These are phyloP conservation scores for Ptychochromis oligacanthus DNA, from an alignment of 2,113 vertebrate species.

Conservation along the genomic window DNA sequence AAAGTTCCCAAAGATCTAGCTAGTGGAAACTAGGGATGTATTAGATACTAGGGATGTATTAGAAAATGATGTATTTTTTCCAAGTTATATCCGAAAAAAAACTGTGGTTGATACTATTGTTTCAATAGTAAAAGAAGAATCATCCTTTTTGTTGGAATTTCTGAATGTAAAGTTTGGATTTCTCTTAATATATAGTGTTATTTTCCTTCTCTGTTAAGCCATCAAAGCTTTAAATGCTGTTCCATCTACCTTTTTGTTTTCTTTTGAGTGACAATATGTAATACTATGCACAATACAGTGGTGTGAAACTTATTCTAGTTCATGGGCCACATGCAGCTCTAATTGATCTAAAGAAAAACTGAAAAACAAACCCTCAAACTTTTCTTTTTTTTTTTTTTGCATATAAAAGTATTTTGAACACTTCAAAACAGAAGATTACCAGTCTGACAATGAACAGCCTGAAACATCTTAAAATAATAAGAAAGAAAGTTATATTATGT, in stretches of 20 bases:
- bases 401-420: too few relatives aligned
- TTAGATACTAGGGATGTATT: neutral
- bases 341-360: too few relatives aligned
- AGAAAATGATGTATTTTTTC: neutral
- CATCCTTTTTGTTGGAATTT: neutral
- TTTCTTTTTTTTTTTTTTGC: too few relatives aligned
- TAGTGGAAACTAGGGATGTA: neutral
- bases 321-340: too few relatives aligned
- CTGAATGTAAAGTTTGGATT: too few relatives aligned
- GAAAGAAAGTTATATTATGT: too few relatives aligned
- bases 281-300: neutral
- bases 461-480: too few relatives aligned
- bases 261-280: too few relatives aligned
- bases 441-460: too few relatives aligned
- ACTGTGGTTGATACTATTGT: neutral
- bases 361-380: too few relatives aligned
- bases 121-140: neutral
- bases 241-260: neutral
- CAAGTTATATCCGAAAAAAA: neutral
- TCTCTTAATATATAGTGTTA: neutral
- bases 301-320: accelerated
- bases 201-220: neutral
- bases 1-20: neutral
- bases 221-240: neutral
- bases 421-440: too few relatives aligned